Percentiles rank a stretch among this genome's conserved stretches.
Conservation (phyloP, 2,888 invertebrate species). For the Anthoptus insignis region DNA sequence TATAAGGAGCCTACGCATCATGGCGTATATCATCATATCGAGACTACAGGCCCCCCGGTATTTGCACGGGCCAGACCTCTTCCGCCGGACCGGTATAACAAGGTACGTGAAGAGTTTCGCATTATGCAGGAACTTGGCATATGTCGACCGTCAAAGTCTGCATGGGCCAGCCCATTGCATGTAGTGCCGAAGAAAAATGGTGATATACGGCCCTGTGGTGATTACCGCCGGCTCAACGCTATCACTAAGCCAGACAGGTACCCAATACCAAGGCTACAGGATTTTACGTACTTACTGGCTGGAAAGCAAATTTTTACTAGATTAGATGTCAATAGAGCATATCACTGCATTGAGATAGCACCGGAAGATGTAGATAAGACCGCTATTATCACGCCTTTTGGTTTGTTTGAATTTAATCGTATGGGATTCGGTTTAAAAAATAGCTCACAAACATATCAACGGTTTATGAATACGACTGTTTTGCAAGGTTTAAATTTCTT, state of each 20-base stretch:
- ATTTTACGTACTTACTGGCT: conserved; percentile 37
- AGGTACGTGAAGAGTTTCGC: conserved; percentile 30
- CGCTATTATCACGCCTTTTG: conserved; percentile 41
- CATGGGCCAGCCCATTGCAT: conserved; percentile 59
- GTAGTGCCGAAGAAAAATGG: conserved; percentile 42
- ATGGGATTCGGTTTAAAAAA: conserved; percentile 54
- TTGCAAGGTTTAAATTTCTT: conserved; percentile 26
- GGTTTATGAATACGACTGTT: conserved; percentile 47
- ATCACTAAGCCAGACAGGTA: conserved; percentile 56
- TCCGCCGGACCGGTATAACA: conserved; percentile 25
- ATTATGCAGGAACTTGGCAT: conserved; percentile 61
- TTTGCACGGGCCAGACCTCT: conserved; percentile 15
- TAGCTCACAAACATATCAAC: conserved; percentile 58
- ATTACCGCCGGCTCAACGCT: conserved; percentile 62
- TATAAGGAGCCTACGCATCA: neutral
- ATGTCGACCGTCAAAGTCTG: conserved; percentile 64
- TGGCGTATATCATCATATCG: neutral
- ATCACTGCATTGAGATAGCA: conserved; percentile 35
- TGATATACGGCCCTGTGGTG: conserved; percentile 57
- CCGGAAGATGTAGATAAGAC: conserved; percentile 44
- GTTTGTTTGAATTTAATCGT: conserved; percentile 53
- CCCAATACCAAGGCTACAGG: conserved; percentile 35
- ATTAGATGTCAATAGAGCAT: conserved; percentile 41
- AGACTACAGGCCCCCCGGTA: neutral
- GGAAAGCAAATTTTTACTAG: conserved; percentile 38